These are phyloP conservation scores for Illadopsis cleaveri DNA, from an alignment of 2,113 vertebrate species.

Conservation along the genomic window DNA sequence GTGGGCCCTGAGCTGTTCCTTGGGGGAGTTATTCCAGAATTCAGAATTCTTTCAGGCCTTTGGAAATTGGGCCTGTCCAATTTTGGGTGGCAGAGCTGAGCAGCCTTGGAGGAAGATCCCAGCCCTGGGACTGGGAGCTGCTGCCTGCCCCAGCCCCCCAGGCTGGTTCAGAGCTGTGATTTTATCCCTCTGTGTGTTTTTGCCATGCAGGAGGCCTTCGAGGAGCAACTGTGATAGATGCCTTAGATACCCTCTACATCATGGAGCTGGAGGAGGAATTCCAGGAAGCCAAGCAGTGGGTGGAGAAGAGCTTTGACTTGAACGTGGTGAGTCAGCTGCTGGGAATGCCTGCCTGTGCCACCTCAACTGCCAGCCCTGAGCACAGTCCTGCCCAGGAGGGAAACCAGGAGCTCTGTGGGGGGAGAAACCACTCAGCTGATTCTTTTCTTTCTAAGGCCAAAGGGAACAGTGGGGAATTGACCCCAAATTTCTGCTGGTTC, in stretches of 20 bases:
- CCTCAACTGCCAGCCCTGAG: background rate
- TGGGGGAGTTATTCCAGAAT: background rate
- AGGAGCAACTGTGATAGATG: conserved; percentile 92
- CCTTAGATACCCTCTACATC: conserved; percentile 94
- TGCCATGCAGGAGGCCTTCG: conserved; percentile 86
- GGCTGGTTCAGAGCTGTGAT: background rate
- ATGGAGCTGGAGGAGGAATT: conserved; percentile 96
- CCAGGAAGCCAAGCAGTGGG: conserved; percentile 92
- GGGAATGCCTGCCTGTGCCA: background rate
- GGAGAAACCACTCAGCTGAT: background rate
- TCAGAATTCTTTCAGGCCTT: background rate
- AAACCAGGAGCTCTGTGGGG: background rate
- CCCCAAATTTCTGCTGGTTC: background rate
- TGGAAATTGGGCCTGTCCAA: background rate
- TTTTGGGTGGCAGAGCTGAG: background rate
- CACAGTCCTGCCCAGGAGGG: background rate
- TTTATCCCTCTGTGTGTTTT: background rate
- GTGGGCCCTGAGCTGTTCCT: background rate
- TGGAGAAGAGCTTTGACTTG: conserved; percentile 88
- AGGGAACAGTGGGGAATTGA: background rate
- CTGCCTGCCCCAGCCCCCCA: background rate
- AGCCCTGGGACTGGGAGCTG: background rate
- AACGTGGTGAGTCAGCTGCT: conserved; percentile 84
- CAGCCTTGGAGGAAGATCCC: background rate
- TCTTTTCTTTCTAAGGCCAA: background rate